Evolutionary conservation across 64 coral and sea anemone genomes (phyloP).

Genomic region (Astreopora myriophthalma): DNA sequence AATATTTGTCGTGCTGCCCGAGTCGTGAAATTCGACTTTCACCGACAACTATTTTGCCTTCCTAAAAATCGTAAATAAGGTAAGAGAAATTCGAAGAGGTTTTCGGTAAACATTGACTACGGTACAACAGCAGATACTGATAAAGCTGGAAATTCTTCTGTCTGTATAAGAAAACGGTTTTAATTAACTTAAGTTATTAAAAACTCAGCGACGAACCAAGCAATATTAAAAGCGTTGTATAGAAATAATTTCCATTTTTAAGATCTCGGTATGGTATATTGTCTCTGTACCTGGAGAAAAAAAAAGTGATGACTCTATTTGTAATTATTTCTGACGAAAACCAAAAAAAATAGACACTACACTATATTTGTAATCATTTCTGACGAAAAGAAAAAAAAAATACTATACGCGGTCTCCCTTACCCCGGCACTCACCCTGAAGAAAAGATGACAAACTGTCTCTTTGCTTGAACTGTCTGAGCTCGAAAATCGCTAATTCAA

Average conservation of each 20-base stretch:
- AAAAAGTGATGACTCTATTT: background rate
- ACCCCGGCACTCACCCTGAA: no score
- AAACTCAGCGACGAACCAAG: conserved; percentile 1
- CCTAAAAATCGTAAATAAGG: background rate
- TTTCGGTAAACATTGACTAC: background rate
- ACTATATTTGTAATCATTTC: no score
- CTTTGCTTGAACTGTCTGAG: no score
- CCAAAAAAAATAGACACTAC: no score
- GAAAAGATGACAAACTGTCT: no score
- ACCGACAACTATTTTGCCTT: background rate
- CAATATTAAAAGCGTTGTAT: background rate
- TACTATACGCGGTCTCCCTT: no score
- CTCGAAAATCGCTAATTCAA: no score
- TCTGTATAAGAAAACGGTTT: background rate
- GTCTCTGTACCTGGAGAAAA: background rate
- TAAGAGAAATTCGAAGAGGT: background rate
- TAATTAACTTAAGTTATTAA: background rate
- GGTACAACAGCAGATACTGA: background rate
- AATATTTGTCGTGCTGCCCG: no score
- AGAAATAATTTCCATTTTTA: background rate
- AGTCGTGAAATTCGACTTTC: background rate
- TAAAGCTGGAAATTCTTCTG: background rate
- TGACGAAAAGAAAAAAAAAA: no score
- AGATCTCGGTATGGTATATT: background rate
- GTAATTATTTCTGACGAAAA: background rate